Evolutionary conservation across 2,888 invertebrate species (phyloP).

Genomic region (Boloria euphrosyne): DNA sequence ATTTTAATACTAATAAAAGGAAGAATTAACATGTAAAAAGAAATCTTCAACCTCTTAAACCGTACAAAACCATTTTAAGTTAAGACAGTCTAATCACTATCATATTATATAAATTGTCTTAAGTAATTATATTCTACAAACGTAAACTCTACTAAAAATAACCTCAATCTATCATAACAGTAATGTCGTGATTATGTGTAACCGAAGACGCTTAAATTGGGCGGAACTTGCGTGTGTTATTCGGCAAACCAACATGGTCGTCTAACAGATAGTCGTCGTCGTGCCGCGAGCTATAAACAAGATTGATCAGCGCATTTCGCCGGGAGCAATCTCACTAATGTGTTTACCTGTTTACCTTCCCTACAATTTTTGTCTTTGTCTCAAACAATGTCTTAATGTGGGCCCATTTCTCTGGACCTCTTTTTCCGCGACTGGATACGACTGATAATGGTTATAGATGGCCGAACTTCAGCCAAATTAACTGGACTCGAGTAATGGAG

Average conservation of each 20-base stretch:
- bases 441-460: conserved; percentile 67
- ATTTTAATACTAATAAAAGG: too few species aligned
- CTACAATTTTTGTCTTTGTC: conserved; percentile 55
- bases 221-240: not conserved
- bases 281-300: conserved; percentile 47
- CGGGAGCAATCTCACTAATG: conserved; percentile 67
- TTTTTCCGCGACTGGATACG: conserved; percentile 53
- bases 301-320: conserved; percentile 58
- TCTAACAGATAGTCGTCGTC: conserved; percentile 33
- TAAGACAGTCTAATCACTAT: too few species aligned
- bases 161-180: too few species aligned
- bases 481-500: conserved; percentile 34
- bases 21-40: too few species aligned
- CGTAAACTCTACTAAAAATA: too few species aligned
- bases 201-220: too few species aligned
- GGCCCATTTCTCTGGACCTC: conserved; percentile 54
- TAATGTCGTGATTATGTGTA: too few species aligned
- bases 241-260: not conserved
- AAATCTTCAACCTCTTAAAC: too few species aligned
- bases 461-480: conserved; percentile 35
- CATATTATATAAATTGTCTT: too few species aligned
- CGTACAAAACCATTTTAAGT: too few species aligned
- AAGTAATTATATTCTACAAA: too few species aligned
- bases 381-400: conserved; percentile 59
- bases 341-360: conserved; percentile 70